Percentiles rank a stretch among this genome's conserved stretches.
These are phyloP conservation scores for Punctoribates punctum DNA, from an alignment of 2,888 invertebrate genomes.

Conservation along the genomic window DNA sequence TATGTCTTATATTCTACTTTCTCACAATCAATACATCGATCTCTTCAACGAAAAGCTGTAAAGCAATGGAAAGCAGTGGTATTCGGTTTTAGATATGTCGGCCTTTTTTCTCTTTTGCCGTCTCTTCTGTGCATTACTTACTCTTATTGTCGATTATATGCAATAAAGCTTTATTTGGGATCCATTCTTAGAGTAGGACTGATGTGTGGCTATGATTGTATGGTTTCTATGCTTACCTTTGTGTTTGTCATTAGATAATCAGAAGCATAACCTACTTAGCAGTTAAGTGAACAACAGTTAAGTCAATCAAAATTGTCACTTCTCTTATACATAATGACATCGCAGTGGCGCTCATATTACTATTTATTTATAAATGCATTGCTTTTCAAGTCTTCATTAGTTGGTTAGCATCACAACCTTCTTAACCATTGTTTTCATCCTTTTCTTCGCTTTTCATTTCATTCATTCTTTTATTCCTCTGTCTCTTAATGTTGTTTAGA, in stretches of 20 bases:
- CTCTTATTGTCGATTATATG: neutral
- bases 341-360: neutral
- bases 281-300: slow-evolving; percentile 17
- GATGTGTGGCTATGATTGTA: slow-evolving; percentile 3
- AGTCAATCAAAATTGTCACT: slow-evolving; percentile 19
- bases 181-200: neutral
- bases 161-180: neutral
- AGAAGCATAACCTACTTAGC: neutral
- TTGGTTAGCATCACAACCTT: neutral
- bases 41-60: neutral
- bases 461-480: slow-evolving; percentile 19
- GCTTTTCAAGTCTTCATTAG: slow-evolving; percentile 19
- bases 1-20: neutral
- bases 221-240: neutral
- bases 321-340: slow-evolving; percentile 1
- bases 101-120: too few species aligned
- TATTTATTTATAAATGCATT: neutral
- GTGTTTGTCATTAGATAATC: neutral
- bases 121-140: too few species aligned
- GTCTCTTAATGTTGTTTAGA: slow-evolving; percentile 18
- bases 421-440: neutral
- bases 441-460: slow-evolving; percentile 22
- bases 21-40: slow-evolving; percentile 10
- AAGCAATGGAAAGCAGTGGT: neutral
- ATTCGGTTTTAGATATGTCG: neutral